These are phyloP conservation scores for Sarcophaga variegata DNA, from an alignment of 2,888 invertebrate species.

Conservation along the genomic window DNA sequence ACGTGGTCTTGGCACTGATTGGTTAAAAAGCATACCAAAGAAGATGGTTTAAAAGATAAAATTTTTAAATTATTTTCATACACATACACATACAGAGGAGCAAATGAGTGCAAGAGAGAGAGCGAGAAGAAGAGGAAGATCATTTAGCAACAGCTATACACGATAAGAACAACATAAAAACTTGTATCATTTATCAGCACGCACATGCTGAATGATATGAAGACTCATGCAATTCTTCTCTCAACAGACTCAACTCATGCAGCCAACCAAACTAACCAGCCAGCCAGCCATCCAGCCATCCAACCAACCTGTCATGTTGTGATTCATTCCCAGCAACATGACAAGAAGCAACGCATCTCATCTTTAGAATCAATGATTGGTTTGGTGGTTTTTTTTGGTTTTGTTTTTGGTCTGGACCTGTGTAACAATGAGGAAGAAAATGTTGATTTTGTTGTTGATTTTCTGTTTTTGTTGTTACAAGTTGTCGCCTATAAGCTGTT, in stretches of 20 bases:
- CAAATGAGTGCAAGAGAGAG: neutral
- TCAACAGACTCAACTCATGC: constrained; percentile 1
- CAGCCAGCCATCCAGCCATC: neutral
- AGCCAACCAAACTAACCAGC: neutral
- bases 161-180: constrained; percentile 9
- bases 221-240: constrained; percentile 26
- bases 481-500: constrained; percentile 35
- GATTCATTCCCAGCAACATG: constrained; percentile 33
- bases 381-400: neutral
- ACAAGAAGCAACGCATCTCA: constrained; percentile 11
- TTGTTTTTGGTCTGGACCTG: constrained; percentile 1
- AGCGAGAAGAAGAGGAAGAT: constrained; percentile 19
- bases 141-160: neutral
- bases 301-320: constrained; percentile 18
- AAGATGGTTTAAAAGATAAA: constrained; percentile 46
- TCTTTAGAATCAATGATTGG: constrained; percentile 36
- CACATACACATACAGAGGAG: too few species aligned
- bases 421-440: neutral
- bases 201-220: constrained; percentile 46
- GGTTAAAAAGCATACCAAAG: constrained; percentile 22
- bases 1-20: neutral
- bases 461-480: constrained; percentile 5
- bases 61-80: constrained; percentile 19
- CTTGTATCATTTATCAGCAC: constrained; percentile 52
- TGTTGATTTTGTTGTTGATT: constrained; percentile 10